Evolutionary conservation across 2,113 vertebrate genomes (phyloP).

Genomic region (Lates calcarifer): DNA sequence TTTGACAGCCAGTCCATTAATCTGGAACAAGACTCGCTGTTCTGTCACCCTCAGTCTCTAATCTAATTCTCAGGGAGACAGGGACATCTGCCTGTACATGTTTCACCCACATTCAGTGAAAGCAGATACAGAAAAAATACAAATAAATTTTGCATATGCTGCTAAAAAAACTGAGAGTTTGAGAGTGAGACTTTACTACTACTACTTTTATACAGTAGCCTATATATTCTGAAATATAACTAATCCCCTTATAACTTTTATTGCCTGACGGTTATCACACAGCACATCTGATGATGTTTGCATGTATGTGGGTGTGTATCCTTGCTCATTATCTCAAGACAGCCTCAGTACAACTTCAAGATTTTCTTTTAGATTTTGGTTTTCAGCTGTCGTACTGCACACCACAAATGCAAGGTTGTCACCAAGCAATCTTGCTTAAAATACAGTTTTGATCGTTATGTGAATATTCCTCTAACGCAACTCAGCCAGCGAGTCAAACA

Average conservation of each 20-base stretch:
- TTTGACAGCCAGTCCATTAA: constrained; percentile 36
- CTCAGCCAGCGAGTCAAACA: neutral
- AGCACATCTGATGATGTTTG: neutral
- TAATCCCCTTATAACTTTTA: neutral
- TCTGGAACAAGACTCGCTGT: neutral
- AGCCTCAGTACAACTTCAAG: constrained; percentile 12
- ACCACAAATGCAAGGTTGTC: neutral
- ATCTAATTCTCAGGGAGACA: constrained; percentile 26
- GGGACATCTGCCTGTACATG: constrained; percentile 2
- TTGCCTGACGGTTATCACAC: neutral
- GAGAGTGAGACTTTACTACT: no score
- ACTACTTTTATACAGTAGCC: no score
- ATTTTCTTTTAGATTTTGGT: constrained; percentile 23
- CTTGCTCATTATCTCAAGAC: neutral
- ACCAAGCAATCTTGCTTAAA: no score
- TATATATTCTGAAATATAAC: neutral
- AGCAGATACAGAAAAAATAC: constrained; percentile 22
- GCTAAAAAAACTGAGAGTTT: no score
- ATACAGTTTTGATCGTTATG: no score
- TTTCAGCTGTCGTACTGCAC: constrained; percentile 1
- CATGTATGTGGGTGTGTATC: neutral
- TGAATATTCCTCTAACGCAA: neutral
- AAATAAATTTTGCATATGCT: no score
- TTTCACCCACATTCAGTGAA: constrained; percentile 15
- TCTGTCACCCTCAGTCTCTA: neutral